Base-by-base conservation (phyloP, 2,113 vertebrate genomes). In the Tenebrosternarchus preto region DNA sequence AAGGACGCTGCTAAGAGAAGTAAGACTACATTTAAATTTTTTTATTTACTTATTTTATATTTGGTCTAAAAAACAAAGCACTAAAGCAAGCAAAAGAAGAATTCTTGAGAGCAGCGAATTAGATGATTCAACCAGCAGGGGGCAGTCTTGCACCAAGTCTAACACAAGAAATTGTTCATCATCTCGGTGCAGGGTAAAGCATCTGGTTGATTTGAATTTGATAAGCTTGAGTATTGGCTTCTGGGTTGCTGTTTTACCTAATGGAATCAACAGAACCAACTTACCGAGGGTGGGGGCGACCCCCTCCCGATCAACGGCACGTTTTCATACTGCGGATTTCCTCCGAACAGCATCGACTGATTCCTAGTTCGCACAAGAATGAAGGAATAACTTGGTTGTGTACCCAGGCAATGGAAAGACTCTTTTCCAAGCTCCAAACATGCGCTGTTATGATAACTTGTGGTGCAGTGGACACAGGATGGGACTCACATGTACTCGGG, bases 221-320 rank as follows among this genome's bases (percentile, higher is more conserved):
- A 24, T 57, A 75, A 27, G 70, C 77, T 55, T 61, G 66, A 25
- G 57, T 67, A 43, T 50, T 56, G n/a, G 68, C 76, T 57, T 55
- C 78, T 82, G 39, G 82, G 82, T 84, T 82, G 84, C 53, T 63
- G 83, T 36, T 80, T 80, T 57, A 70, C 56, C 31, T 79, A 82
- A 88, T 85, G 89, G 73, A 89, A 84, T 12, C 76, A 74, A 61
- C 81, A 87, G 31, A 79, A 68, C 91, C 90, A 88, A 86, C 91
- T 91, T 95, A 99, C 98, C 94, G 95, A 97, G 77, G 98, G 98
- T 0, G 98, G 98, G 0, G 97, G 98, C 29, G 97, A 98, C 80
- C 94, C 95, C 91, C 97, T 93, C 84, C 96, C 95, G 64, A 98
- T 98, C 84, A 99, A 93, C 0, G 98, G 96, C 68, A 96, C 95